Base-by-base conservation (phyloP, 2,888 invertebrate genomes). In the Acleris emargana region DNA sequence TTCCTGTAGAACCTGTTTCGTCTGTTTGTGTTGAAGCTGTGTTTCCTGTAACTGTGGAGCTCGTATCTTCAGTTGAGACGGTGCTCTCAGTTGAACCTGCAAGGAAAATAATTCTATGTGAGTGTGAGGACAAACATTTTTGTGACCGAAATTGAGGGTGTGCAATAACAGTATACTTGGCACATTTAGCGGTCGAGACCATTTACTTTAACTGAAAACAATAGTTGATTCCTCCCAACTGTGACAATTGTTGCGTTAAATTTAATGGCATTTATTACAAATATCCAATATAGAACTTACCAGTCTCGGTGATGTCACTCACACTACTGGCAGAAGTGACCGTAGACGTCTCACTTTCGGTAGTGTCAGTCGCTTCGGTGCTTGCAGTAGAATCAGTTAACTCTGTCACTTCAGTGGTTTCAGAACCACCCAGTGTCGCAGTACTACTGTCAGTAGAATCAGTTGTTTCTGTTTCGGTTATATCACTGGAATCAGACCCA, bases 1-100 rank as follows among this genome's bases (percentile, higher is more conserved):
- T 62, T 22, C 55, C 72, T 17, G 67, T 71, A 45, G 67, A 66
- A 42, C 20, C 62, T 28, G 53, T 52, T 64, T 28, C 58, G 9
- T 55, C 54, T n/a, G 68, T 66, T 7, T 28, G n/a, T 2, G 62
- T 58, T 16, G 32, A 25, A 45, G 13, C 43, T 0, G 47, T 38
- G 13, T 17, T 32, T 6, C n/a, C 62, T n/a, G 54, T 25, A 13
- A 13, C 47, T 16, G 50, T 55, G 7, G 32, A 11, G 11, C 11
- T 32, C 11, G 11, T 32, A 32, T 32, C 32, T 32, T 32, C 32
- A 32, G 32, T 11, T 32, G 32, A 32, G 11, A 32, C 32, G 11
- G 32, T 32, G 11, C 32, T 32, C 11, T 32, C 32, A 32, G 32
- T 32, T 32, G 32, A 32, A 3, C 32, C 32, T 32, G 32, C 11